A percentile compares a stretch with the other conserved stretches of the same genome.
Evolutionary conservation across 2,113 vertebrate species (phyloP).

Genomic region (Centropus bengalensis): DNA sequence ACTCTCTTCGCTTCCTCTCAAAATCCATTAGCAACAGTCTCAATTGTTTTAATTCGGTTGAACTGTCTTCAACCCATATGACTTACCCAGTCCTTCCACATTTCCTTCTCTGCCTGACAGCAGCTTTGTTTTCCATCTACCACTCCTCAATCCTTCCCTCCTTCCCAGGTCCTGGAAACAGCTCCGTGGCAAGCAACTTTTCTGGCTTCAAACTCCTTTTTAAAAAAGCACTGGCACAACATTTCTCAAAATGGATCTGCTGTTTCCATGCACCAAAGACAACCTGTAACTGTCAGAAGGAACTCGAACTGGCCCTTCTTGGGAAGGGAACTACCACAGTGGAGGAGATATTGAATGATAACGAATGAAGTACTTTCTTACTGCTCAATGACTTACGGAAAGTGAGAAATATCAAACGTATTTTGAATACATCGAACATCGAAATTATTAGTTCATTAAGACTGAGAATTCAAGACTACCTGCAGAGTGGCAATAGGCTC

Average conservation of each 20-base stretch:
- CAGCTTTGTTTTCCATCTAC: background rate
- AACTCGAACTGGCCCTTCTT: background rate
- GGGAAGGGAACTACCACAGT: background rate
- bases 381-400: background rate
- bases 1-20: background rate
- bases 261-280: background rate
- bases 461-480: background rate
- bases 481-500: accelerated
- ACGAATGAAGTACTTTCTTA: background rate
- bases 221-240: background rate
- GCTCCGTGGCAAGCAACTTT: background rate
- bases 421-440: background rate
- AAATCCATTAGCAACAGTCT: background rate
- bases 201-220: background rate
- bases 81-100: background rate
- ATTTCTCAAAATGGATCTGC: background rate
- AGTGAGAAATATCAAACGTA: background rate
- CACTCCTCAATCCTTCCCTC: background rate
- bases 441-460: background rate
- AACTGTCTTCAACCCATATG: background rate
- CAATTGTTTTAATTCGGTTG: background rate
- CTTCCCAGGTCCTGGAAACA: background rate
- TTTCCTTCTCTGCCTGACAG: background rate
- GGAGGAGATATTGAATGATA: background rate
- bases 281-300: background rate